A percentile compares a stretch with the other conserved stretches of the same genome.
Conservation (phyloP, 2,113 vertebrate species). For the Microtus pennsylvanicus region DNA sequence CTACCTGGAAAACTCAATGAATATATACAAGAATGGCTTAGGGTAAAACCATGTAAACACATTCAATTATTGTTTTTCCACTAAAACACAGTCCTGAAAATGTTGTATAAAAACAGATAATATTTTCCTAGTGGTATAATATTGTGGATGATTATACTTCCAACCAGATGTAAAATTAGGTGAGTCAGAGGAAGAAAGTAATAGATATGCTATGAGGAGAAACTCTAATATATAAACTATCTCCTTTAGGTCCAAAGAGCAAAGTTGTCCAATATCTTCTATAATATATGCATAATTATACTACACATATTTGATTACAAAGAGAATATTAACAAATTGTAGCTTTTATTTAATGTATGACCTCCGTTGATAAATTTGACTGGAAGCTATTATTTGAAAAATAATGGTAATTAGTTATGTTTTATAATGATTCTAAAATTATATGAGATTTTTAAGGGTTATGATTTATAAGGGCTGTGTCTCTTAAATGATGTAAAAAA, state of each 20-base stretch:
- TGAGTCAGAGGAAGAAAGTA: slow-evolving; percentile 26
- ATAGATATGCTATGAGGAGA: slow-evolving; percentile 4
- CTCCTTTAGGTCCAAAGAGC: slow-evolving; percentile 30
- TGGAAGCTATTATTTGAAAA: neutral
- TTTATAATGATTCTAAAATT: slow-evolving; percentile 2
- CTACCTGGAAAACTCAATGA: neutral
- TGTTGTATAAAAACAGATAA: slow-evolving; percentile 36
- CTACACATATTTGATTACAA: slow-evolving; percentile 30
- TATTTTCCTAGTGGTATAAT: slow-evolving; percentile 46
- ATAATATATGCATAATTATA: slow-evolving; percentile 13
- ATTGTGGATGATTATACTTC: neutral
- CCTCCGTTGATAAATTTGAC: slow-evolving; percentile 35
- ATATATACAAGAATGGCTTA: neutral
- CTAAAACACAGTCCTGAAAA: slow-evolving; percentile 6
- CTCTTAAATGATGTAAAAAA: slow-evolving; percentile 23
- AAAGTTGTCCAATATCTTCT: neutral
- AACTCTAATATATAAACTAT: neutral
- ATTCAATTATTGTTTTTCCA: neutral
- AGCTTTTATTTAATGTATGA: slow-evolving; percentile 7
- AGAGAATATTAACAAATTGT: neutral
- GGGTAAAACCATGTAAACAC: slow-evolving; percentile 28
- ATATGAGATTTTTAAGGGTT: slow-evolving; percentile 1
- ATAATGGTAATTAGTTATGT: neutral
- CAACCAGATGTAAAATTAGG: slow-evolving; percentile 21
- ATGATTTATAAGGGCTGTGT: neutral